Evolutionary conservation across 2,888 invertebrate genomes (phyloP).

Genomic region (Phragmatobia fuliginosa): DNA sequence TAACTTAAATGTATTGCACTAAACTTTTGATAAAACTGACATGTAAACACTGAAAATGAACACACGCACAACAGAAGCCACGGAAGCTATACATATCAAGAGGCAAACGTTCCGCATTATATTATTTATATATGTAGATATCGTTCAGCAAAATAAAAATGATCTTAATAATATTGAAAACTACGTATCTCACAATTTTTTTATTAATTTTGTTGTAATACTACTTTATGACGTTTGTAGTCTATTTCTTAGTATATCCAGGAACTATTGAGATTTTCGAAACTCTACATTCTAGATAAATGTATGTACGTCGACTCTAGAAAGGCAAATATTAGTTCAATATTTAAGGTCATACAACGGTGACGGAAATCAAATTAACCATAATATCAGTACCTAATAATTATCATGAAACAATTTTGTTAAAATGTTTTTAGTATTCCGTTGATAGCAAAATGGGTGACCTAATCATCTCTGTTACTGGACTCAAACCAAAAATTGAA

Average conservation of each 20-base stretch:
- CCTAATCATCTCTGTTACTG: conserved; percentile 58
- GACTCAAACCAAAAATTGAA: conserved; percentile 43
- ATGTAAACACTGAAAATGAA: too few species aligned
- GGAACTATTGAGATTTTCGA: not conserved
- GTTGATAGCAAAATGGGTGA: conserved; percentile 54
- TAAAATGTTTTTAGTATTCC: conserved; percentile 46
- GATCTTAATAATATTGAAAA: too few species aligned
- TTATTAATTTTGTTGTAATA: too few species aligned
- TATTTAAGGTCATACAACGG: not conserved
- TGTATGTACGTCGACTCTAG: not conserved
- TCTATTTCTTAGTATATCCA: not conserved
- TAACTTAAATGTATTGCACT: too few species aligned
- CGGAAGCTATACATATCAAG: too few species aligned
- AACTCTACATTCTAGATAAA: not conserved
- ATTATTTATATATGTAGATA: too few species aligned
- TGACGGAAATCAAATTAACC: not conserved
- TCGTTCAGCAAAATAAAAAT: too few species aligned
- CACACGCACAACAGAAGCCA: too few species aligned
- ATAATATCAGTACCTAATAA: not conserved
- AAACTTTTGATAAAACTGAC: too few species aligned
- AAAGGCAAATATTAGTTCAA: not conserved
- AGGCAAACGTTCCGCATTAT: too few species aligned
- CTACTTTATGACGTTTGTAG: too few species aligned
- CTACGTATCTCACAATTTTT: too few species aligned
- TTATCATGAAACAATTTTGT: not conserved